These are phyloP conservation scores for Sebastes steindachneri DNA, from an alignment of 2,797 vertebrate species.

Conservation along the genomic window DNA sequence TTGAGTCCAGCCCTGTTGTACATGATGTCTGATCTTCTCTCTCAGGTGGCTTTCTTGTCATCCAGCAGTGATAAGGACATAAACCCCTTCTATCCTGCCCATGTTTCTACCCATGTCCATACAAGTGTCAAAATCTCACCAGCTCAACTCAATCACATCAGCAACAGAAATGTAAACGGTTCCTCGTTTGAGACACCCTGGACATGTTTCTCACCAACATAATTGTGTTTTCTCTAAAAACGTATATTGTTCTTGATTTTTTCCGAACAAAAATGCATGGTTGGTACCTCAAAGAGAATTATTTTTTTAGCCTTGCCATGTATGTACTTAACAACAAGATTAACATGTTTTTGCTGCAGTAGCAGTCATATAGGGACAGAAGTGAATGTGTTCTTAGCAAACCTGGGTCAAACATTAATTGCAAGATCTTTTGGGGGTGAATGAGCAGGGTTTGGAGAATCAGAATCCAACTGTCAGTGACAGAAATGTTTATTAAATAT, in stretches of 20 bases:
- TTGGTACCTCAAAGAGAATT: constrained; percentile 44
- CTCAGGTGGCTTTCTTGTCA: constrained; percentile 71
- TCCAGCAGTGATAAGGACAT: constrained; percentile 45
- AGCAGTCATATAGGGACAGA: constrained; percentile 50
- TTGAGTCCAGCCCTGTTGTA: constrained; percentile 14
- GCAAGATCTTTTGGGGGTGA: background rate
- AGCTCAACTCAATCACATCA: constrained; percentile 44
- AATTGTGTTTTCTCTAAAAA: constrained; percentile 11
- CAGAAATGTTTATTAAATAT: constrained; percentile 1
- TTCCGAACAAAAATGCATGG: constrained; percentile 34
- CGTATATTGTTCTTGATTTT: background rate
- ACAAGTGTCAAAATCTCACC: constrained; percentile 43
- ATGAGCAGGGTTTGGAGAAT: background rate
- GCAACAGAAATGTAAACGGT: constrained; percentile 45
- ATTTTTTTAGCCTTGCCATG: constrained; percentile 51
- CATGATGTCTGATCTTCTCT: constrained; percentile 60
- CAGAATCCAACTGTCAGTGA: background rate
- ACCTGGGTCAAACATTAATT: constrained; percentile 32
- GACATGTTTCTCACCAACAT: constrained; percentile 20
- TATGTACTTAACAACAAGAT: constrained; percentile 24
- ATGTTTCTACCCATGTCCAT: constrained; percentile 5
- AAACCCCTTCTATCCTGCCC: background rate
- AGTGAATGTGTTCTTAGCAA: constrained; percentile 64
- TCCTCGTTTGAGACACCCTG: constrained; percentile 21
- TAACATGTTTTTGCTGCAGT: constrained; percentile 29